Conservation (phyloP, 2,888 invertebrate species). For the Idaea biselata region DNA sequence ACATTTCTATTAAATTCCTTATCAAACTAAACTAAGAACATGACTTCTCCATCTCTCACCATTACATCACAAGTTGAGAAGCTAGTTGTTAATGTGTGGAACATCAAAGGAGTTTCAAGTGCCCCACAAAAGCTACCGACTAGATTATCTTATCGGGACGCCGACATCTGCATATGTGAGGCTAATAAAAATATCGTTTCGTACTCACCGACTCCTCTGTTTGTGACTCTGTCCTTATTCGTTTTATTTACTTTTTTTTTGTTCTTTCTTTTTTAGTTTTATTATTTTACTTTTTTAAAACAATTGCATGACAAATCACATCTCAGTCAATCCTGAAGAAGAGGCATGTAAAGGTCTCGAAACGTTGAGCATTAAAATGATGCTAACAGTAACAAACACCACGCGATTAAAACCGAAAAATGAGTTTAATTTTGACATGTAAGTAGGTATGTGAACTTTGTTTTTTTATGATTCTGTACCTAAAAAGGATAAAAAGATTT, state of each 20-base stretch:
- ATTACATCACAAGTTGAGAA: neutral
- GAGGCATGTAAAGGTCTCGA: too few relatives aligned
- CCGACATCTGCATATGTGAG: conserved; percentile 22
- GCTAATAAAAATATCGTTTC: conserved; percentile 18
- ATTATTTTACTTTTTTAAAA: too few relatives aligned
- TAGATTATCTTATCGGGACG: conserved; percentile 21
- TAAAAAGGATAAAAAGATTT: too few relatives aligned
- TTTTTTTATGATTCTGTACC: too few relatives aligned
- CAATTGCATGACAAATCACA: too few relatives aligned
- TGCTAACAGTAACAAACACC: too few relatives aligned
- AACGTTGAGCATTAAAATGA: too few relatives aligned
- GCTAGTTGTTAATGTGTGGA: conserved; percentile 1
- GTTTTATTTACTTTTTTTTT: conserved; percentile 5
- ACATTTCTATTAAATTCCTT: neutral
- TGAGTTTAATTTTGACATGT: too few relatives aligned
- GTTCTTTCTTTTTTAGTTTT: too few relatives aligned
- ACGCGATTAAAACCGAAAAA: too few relatives aligned
- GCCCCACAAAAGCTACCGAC: conserved; percentile 14
- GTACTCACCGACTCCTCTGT: conserved; percentile 9
- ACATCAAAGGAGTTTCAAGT: conserved; percentile 12
- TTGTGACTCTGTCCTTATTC: conserved; percentile 6
- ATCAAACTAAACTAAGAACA: neutral
- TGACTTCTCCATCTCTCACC: neutral
- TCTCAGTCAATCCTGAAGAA: too few relatives aligned
- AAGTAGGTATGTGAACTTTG: too few relatives aligned